Percentiles rank a stretch among this genome's conserved stretches.
Evolutionary conservation across 2,113 vertebrate genomes (phyloP).

Genomic region (Redunca redunca): DNA sequence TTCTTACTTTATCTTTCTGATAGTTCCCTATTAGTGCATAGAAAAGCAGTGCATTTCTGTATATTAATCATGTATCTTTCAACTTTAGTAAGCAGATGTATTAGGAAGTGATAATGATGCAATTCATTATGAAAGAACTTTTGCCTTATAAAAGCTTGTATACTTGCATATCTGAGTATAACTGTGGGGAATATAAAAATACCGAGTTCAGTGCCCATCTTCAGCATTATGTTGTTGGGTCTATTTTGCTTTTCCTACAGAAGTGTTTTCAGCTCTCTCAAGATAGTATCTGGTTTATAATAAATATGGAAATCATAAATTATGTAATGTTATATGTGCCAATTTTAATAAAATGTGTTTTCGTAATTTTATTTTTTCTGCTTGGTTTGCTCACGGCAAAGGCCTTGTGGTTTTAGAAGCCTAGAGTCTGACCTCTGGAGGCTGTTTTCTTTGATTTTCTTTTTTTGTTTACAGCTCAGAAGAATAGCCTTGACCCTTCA

Average conservation of each 20-base stretch:
- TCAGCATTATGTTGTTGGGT: background rate
- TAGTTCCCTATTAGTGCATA: background rate
- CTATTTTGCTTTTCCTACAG: background rate
- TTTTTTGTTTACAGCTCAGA: slow-evolving; percentile 65
- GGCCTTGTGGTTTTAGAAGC: background rate
- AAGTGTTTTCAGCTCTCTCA: slow-evolving; percentile 9
- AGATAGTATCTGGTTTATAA: background rate
- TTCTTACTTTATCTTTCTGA: background rate
- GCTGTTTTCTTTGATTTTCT: slow-evolving; percentile 15
- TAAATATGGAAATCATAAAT: background rate
- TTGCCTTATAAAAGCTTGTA: background rate
- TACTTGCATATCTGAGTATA: background rate
- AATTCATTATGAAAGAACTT: background rate
- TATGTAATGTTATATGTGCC: background rate
- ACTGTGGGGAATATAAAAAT: background rate
- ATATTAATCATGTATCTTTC: background rate
- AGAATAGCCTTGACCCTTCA: background rate
- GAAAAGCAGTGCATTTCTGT: background rate
- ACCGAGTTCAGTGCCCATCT: background rate
- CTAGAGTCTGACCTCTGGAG: background rate
- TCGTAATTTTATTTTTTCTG: background rate
- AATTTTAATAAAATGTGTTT: slow-evolving; percentile 9
- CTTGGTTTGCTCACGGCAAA: background rate
- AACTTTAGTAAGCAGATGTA: background rate
- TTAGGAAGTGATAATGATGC: background rate